Base-by-base conservation (phyloP, 2,797 vertebrate genomes). In the Benthosema pterotum region DNA sequence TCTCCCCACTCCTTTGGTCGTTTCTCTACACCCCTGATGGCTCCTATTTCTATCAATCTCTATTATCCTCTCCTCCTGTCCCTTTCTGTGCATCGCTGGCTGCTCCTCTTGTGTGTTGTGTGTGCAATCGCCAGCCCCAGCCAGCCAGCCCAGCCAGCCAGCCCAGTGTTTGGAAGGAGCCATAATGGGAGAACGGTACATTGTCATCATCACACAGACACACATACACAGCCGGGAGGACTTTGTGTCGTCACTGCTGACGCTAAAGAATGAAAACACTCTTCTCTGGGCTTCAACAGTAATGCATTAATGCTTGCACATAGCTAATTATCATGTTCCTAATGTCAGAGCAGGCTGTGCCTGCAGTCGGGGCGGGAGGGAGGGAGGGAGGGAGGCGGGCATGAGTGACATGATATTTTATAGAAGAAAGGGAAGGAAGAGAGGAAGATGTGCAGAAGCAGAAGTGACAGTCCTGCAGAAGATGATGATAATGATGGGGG, bases 11-110 rank as follows among this genome's bases (percentile, higher is more conserved):
- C 72, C 84, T 82, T 77, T 63, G 53, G 79, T 85, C 87, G 87
- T 87, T 84, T 83, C 85, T 87, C 65, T 63, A 57, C 65, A 83
- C 74, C 77, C 80, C 79, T 88, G 87, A 87, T 84, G 85, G 84
- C 77, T 88, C 80, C 74, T 71, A 76, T 87, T 86, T 79, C 86
- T 82, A 83, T 84, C 84, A 77, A 76, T 78, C 57, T 49, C 60
- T 18, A 71, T 75, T 71, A 71, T 76, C 42, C 61, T 77, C 72
- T 63, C 57, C 67, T 69, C 67, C 63, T 18, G 17, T 38, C 54
- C 60, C 25, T 75, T n/a, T 61, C 17, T 47, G 54, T 59, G 61
- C 76, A 68, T 73, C 57, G 49, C 13, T 7, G 51, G 49, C 13
- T 7, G 51, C 45, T 55, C 16, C 65, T 56, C 57, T 55, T 57